Evolutionary conservation across 2,113 vertebrate species (phyloP), one percentile per base, ranked within the genome.

Genomic region (Microcebus tavaratra): DNA sequence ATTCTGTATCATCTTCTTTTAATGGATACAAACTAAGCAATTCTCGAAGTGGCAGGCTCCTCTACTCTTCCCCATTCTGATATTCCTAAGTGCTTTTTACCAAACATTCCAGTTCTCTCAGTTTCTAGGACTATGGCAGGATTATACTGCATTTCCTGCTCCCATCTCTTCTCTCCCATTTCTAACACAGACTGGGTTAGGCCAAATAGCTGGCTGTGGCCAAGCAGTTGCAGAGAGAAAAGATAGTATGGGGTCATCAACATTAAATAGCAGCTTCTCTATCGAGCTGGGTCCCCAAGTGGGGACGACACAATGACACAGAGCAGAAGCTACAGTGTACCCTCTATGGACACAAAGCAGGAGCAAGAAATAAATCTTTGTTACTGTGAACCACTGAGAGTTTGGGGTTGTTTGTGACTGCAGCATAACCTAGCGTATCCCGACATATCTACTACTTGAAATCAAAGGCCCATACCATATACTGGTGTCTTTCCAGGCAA

Each of bases 401-500:
- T 70, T 75, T 8, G 0, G 11, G 29, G 36, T 29, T 81, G 45
- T 57, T 72, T 91, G 61, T n/a, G 79, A 80, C 31, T 86, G 13
- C 59, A 83, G 31, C 63, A 72, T 29, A 78, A 79, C 8, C 85
- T 55, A 81, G 67, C 15, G 67, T 87, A 82, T 59, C 50, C 91
- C 67, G 34, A 91, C 36, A 72, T 8, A 88, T 2, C 76, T 50
- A 76, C 48, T 90, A 76, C n/a, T 45, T 61, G 73, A 95, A 94
- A 90, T 91, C 50, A 97, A 91, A 29, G 15, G n/a, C 96, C 73
- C 99, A 94, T 99, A 99, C 99, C 99, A 11, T 99, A 99, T 82
- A 99, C 99, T 0, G 99, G 99, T 0, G 99, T 99, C 98, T 99
- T 99, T 6, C 99, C 99, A 0, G 99, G 99, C 21, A 99, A 99